phyloP scores from a whole-genome alignment of 2,113 vertebrate genomes.

The Rhinopomastus cyanomelas region DNA sequence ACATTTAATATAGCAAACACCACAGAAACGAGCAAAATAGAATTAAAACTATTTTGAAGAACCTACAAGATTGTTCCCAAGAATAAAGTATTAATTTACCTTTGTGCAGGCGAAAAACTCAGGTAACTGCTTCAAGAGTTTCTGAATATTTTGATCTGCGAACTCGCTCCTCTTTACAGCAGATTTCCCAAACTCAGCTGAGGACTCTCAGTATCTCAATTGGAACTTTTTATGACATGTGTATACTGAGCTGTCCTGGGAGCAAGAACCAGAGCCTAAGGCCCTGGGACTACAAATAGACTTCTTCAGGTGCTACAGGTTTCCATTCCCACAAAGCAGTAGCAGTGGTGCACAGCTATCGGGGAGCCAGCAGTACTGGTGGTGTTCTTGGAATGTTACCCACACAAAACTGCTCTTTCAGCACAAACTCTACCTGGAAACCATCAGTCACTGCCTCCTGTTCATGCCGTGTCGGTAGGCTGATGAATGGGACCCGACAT shows the following conservation, averaged over 20 bases:
- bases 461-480: slow-evolving; percentile 36
- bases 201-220: neutral
- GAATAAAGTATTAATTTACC: neutral
- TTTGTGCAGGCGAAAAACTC: neutral
- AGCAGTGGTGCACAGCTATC: neutral
- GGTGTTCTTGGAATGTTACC: neutral
- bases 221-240: neutral
- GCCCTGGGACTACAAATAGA: neutral
- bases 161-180: neutral
- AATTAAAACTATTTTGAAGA: neutral
- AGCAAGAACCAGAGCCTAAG: neutral
- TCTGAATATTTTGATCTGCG: neutral
- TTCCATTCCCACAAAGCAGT: neutral
- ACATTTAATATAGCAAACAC: neutral
- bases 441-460: slow-evolving; percentile 56
- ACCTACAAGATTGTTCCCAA: neutral
- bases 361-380: neutral
- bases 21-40: neutral
- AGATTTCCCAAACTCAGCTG: neutral
- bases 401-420: neutral
- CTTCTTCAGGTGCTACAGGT: neutral
- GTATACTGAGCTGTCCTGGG: neutral
- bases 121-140: neutral
- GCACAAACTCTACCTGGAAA: slow-evolving; percentile 75
- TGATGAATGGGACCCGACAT: slow-evolving; percentile 69